Base-by-base conservation (phyloP, 2,888 invertebrate genomes). In the Vesta saturnalis region DNA sequence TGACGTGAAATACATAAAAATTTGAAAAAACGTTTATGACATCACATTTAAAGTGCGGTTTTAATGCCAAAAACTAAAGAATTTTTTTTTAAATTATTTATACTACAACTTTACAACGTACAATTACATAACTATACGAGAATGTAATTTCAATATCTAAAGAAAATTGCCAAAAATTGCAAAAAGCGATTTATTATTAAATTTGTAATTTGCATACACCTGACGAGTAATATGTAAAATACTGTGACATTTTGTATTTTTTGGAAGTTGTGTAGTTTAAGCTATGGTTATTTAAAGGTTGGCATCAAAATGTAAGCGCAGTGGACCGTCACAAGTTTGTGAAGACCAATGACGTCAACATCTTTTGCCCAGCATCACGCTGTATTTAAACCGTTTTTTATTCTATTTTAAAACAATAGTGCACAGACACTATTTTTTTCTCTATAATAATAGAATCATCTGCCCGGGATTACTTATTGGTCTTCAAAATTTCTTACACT, bases 201-300 rank as follows among this genome's bases (percentile, higher is more conserved):
- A 8, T 23, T 39, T 39, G 12, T n/a, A 39, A 39, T 39, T 39
- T 39, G 15, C n/a, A 14, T 62, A 56, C 62, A 62, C 62, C 62
- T 62, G 62, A 18, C 39, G 6, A 5, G 62, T 18, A 56, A 56
- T 61, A n/a, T 39, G 21, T 61, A 61, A 61, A 52, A 21, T 54
- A 30, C 43, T 56, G 14, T 5, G 22, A 64, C 64, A 64, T 47
- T 56, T 16, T 63, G 21, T 15, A 39, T 62, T 62, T 46, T 43
- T 49, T 56, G 12, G 15, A 47, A 19, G 46, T 23, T 43, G 55
- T 47, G 43, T 63, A n/a, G n/a, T 23, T 57, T 35, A 58, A 19
- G 19, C 46, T 49, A 47, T 49, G 49, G 30, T 64, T 64, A 64
- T 64, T 64, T 64, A 64, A 64, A 64, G 15, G 59, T 64, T 59